A percentile compares a stretch with the other conserved stretches of the same genome.
Conservation (phyloP, 2,888 invertebrate species). For the Ischnus inquisitorius region DNA sequence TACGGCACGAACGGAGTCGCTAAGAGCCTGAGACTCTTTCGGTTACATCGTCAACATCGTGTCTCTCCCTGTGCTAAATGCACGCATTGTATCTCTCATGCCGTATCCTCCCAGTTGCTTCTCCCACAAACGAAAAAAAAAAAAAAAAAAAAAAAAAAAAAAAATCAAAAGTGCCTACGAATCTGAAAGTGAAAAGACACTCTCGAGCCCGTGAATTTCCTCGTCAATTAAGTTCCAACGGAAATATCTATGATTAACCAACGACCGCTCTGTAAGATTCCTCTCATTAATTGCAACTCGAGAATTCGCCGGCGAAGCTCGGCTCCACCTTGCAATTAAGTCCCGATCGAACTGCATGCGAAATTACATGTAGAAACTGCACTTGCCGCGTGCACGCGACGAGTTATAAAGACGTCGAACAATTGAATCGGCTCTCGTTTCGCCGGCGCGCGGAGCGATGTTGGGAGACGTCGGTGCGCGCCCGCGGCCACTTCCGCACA, state of each 20-base stretch:
- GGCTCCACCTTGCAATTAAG: slow-evolving; percentile 53
- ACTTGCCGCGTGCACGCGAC: slow-evolving; percentile 37
- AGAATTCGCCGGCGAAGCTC: not conserved
- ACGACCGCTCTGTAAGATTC: slow-evolving; percentile 24
- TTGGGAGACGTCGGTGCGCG: slow-evolving; percentile 29
- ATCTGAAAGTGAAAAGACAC: slow-evolving; percentile 17
- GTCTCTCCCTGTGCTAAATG: slow-evolving; percentile 66
- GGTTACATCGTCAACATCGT: slow-evolving; percentile 68
- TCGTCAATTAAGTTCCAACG: slow-evolving; percentile 41
- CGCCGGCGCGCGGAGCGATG: slow-evolving; percentile 22
- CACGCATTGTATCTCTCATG: slow-evolving; percentile 57
- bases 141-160: not conserved
- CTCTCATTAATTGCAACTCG: slow-evolving; percentile 48
- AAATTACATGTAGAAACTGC: slow-evolving; percentile 49
- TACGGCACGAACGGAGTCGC: slow-evolving; percentile 48
- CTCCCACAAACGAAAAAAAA: not conserved
- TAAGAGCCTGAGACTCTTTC: slow-evolving; percentile 68
- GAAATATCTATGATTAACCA: slow-evolving; percentile 54
- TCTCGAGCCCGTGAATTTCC: not conserved
- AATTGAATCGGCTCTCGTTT: slow-evolving; percentile 64
- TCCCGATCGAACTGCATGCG: slow-evolving; percentile 54
- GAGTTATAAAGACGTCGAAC: slow-evolving; percentile 57
- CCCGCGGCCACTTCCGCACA: slow-evolving; percentile 72
- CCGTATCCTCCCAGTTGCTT: not conserved
- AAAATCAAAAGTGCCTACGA: not conserved